Conservation (phyloP, 1,140 invertebrate genomes). For the Lordiphosa stackelbergi region DNA sequence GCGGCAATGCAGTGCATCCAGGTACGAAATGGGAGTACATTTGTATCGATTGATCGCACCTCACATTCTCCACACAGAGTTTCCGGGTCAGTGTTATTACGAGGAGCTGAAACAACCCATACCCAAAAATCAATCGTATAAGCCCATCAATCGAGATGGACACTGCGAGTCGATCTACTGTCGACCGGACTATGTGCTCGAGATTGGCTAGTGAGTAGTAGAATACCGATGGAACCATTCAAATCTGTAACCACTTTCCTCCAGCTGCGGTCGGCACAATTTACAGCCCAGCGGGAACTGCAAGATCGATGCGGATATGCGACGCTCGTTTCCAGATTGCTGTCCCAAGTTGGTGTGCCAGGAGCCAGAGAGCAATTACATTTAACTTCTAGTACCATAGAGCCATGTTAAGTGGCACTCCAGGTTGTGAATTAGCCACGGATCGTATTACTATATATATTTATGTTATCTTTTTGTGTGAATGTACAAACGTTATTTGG, state of each 20-base stretch:
- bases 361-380: constrained; percentile 54
- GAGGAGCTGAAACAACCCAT: constrained; percentile 68
- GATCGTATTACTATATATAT: constrained; percentile 5
- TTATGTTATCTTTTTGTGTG: no score
- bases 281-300: constrained; percentile 56
- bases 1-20: constrained; percentile 65
- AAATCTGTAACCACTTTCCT: neutral
- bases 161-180: constrained; percentile 67
- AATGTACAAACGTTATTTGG: no score
- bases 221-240: neutral
- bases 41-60: neutral
- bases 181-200: constrained; percentile 60
- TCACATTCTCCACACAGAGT: constrained; percentile 28
- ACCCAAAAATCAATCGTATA: constrained; percentile 67
- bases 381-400: constrained; percentile 26
- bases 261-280: constrained; percentile 70
- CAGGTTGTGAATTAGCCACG: constrained; percentile 9
- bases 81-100: constrained; percentile 69
- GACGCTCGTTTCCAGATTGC: constrained; percentile 61
- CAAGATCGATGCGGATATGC: constrained; percentile 60
- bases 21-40: constrained; percentile 29
- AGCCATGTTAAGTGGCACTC: neutral
- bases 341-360: constrained; percentile 63
- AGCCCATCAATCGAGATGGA: constrained; percentile 67
- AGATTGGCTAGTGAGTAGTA: constrained; percentile 56